Base-by-base conservation (phyloP, 2,888 invertebrate genomes). In the Rotaria magnacalcarata region DNA sequence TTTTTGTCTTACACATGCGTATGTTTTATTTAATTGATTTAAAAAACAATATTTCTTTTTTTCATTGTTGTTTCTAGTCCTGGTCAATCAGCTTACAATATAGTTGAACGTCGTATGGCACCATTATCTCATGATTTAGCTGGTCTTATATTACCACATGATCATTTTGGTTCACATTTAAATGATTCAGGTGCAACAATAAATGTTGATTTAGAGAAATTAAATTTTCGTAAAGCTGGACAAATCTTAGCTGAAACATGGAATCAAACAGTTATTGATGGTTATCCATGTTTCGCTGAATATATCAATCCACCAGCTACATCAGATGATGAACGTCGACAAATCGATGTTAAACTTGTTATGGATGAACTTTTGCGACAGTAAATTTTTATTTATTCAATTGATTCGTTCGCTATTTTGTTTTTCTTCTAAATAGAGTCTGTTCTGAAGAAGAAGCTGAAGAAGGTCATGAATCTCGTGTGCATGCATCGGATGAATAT, bases 401-500 rank as follows among this genome's bases (percentile, higher is more conserved):
- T 21, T 54, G 21, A 21, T 6, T 19, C 1, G 5, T 54, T 4
- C 10, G 4, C 4, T 21, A 54, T 21, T 21, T 54, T 21, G 6
- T 8, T 27, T 60, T 41, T 43, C 43, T 43, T 41, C 6, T 47
- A 3, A 47, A 47, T 80, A 80, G 80, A 80, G 47, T 80, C 2
- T 80, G 80, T n/a, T 47, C 80, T 80, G 80, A 80, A 80, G 80
- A 80, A 80, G 80, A 80, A 80, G 24, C 80, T 43, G 80, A 80
- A 80, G 80, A 80, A 80, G 80, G 80, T 47, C 47, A 80, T 47
- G 80, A 80, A 80, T 24, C 5, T 80, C 80, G 80, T 80, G 19
- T 80, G 5, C 3, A 4, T 47, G 80, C 80, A n/a, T 11, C 24
- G 8, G 80, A 80, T 47, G 24, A 80, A 80, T 80, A 80, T n/a